Percentiles rank a stretch among this genome's conserved stretches.
Conservation (phyloP, 2,797 vertebrate genomes). For the Falco naumanni region DNA sequence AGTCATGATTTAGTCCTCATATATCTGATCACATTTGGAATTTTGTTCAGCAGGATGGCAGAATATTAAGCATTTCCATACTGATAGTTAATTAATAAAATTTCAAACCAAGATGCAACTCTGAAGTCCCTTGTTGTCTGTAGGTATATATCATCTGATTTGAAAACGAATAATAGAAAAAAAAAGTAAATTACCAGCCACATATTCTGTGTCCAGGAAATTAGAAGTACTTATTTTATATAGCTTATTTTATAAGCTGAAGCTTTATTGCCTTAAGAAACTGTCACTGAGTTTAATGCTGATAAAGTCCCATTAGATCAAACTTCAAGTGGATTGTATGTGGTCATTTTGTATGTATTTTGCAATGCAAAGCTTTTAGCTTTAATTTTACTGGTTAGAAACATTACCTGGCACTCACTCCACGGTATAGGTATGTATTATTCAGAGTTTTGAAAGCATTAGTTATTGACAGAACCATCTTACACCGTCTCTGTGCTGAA, state of each 20-base stretch:
- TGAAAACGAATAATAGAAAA: neutral
- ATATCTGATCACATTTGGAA: neutral
- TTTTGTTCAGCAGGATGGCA: neutral
- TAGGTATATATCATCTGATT: neutral
- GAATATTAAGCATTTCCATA: neutral
- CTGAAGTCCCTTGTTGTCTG: neutral
- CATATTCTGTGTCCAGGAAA: neutral
- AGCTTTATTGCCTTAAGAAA: neutral
- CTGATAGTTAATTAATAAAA: neutral
- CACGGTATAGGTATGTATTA: slow-evolving; percentile 57
- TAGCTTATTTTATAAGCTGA: neutral
- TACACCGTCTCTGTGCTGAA: neutral
- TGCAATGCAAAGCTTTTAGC: slow-evolving; percentile 57
- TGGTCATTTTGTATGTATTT: slow-evolving; percentile 8
- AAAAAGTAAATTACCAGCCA: neutral
- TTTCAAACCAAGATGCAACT: neutral
- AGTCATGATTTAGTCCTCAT: neutral
- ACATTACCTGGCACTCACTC: neutral
- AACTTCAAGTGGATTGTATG: neutral
- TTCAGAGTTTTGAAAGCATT: slow-evolving; percentile 67
- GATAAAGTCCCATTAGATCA: slow-evolving; percentile 21
- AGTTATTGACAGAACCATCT: slow-evolving; percentile 22
- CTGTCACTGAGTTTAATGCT: slow-evolving; percentile 1
- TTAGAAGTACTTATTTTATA: slow-evolving; percentile 1
- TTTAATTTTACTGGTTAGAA: slow-evolving; percentile 26